Evolutionary conservation across 2,888 invertebrate genomes (phyloP).

Genomic region (Galeopsomyia nigrocyanea): DNA sequence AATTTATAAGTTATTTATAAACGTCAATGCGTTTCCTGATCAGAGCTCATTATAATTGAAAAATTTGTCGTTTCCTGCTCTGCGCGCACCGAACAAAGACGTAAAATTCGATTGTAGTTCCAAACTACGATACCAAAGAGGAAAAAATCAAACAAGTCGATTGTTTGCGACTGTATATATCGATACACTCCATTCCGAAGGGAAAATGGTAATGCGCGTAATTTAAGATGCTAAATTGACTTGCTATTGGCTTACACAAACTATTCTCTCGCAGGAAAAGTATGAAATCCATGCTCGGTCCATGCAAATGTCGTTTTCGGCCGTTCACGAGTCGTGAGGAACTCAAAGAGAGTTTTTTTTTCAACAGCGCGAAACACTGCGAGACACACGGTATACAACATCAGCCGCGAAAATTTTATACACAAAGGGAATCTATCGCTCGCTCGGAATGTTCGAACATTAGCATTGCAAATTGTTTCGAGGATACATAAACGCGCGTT

Average conservation of each 20-base stretch:
- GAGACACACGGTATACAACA: constrained; percentile 11
- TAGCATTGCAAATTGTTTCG: constrained; percentile 39
- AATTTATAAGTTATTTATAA: no score
- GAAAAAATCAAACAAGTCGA: neutral
- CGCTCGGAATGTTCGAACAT: constrained; percentile 27
- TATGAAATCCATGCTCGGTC: constrained; percentile 24
- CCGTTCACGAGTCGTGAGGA: no score
- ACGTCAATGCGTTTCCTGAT: no score
- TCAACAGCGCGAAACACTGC: constrained; percentile 3
- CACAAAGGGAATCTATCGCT: constrained; percentile 40
- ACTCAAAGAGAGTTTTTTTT: constrained; percentile 38
- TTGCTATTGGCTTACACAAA: constrained; percentile 3
- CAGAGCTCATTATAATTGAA: no score
- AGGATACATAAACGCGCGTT: constrained; percentile 11
- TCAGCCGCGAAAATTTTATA: constrained; percentile 23
- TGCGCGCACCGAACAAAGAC: neutral
- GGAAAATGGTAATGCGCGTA: neutral
- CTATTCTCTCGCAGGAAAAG: constrained; percentile 14
- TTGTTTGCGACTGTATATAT: neutral
- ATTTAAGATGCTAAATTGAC: constrained; percentile 27
- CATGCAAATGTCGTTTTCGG: constrained; percentile 37
- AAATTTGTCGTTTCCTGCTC: neutral
- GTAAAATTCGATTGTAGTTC: neutral
- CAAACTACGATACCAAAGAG: neutral
- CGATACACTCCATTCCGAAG: neutral